phyloP scores from a whole-genome alignment of 2,797 vertebrate species.

The Argya squamiceps region DNA sequence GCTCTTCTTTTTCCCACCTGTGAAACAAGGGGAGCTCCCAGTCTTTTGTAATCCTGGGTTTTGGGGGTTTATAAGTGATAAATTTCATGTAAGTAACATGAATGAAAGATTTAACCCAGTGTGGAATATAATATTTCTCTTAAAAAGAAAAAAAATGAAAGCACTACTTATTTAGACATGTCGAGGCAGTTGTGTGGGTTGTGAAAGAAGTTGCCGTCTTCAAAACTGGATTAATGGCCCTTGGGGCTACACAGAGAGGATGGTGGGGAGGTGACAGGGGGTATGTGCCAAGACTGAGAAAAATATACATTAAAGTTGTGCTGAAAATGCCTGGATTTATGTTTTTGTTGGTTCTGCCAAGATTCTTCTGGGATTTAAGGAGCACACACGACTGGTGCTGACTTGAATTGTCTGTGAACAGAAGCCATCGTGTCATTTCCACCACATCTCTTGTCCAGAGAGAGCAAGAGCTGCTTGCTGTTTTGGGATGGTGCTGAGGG shows the following conservation, averaged over 20 bases:
- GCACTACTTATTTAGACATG: neutral
- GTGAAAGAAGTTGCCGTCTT: conserved; percentile 7
- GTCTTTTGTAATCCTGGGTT: neutral
- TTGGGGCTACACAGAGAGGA: neutral
- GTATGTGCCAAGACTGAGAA: neutral
- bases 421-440: neutral
- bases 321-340: neutral
- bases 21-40: neutral
- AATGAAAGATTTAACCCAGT: neutral
- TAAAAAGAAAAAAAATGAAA: neutral
- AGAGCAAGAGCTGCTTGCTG: neutral
- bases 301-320: neutral
- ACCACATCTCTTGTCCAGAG: neutral
- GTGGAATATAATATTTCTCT: neutral
- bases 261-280: neutral
- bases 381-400: neutral
- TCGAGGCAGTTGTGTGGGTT: neutral
- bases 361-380: neutral
- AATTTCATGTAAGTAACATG: neutral
- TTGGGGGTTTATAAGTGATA: neutral
- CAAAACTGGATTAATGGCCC: conserved; percentile 15
- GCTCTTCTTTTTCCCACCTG: neutral
- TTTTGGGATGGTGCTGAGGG: neutral
- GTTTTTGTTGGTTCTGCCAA: neutral
- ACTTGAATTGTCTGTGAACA: neutral